Conservation (phyloP, 2,888 invertebrate genomes). For the Phytoseiulus persimilis region DNA sequence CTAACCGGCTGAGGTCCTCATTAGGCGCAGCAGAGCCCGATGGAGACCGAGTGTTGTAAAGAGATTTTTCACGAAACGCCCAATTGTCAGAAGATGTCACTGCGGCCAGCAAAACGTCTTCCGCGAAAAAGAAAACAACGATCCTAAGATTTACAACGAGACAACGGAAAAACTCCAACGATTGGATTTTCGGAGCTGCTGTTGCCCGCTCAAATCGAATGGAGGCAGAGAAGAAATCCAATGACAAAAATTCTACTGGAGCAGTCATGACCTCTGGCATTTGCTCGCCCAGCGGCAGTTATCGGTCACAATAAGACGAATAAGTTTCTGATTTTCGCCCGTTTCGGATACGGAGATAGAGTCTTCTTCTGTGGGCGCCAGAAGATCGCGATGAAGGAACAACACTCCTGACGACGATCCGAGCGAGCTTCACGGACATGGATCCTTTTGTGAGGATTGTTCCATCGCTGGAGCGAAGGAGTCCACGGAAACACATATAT, state of each 20-base stretch:
- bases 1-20: background rate
- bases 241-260: conserved; percentile 5
- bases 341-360: too few relatives aligned
- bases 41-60: background rate
- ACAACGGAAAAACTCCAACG: background rate
- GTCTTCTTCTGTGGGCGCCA: background rate
- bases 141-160: background rate
- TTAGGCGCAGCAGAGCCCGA: background rate
- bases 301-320: background rate
- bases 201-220: background rate
- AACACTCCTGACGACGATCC: background rate
- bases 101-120: background rate
- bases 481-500: too few relatives aligned
- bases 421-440: too few relatives aligned
- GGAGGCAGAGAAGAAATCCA: background rate
- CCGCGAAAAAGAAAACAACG: background rate
- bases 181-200: background rate
- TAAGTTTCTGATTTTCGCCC: background rate
- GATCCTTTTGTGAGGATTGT: too few relatives aligned
- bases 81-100: background rate
- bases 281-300: background rate
- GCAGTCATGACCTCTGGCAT: background rate
- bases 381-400: background rate
- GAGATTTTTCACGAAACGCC: background rate
- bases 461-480: too few relatives aligned